Conservation (phyloP, 1,140 invertebrate species). For the Drosophila guanche region DNA sequence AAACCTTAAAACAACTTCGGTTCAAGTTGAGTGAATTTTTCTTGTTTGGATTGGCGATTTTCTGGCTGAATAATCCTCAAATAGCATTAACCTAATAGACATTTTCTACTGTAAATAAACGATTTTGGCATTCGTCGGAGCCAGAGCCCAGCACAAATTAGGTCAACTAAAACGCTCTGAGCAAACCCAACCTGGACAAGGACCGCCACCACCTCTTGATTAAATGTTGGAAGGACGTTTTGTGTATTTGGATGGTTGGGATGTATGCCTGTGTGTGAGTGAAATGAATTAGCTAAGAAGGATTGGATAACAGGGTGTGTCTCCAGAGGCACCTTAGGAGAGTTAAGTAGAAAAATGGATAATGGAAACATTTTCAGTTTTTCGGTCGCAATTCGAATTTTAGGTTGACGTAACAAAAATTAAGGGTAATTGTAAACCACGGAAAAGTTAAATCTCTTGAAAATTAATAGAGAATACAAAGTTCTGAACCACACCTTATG, state of each 20-base stretch:
- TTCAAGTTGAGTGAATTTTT: constrained; percentile 15
- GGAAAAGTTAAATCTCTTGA: too few relatives aligned
- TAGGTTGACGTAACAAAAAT: constrained; percentile 30
- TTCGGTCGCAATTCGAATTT: constrained; percentile 22
- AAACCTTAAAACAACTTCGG: constrained; percentile 26
- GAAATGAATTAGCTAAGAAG: constrained; percentile 17
- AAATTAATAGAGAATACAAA: too few relatives aligned
- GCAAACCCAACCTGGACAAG: constrained; percentile 35
- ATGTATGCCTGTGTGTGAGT: constrained; percentile 7
- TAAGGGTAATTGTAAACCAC: not conserved
- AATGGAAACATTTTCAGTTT: constrained; percentile 33
- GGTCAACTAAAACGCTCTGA: constrained; percentile 52
- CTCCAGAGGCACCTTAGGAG: not conserved
- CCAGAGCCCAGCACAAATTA: constrained; percentile 22
- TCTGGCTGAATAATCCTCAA: constrained; percentile 54
- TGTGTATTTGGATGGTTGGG: not conserved
- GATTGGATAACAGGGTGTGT: constrained; percentile 26
- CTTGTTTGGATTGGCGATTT: constrained; percentile 52
- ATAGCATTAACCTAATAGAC: constrained; percentile 59
- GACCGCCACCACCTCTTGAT: constrained; percentile 34
- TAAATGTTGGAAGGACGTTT: constrained; percentile 25
- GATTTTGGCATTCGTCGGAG: constrained; percentile 34
- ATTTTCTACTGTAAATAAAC: constrained; percentile 58
- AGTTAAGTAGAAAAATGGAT: constrained; percentile 22
- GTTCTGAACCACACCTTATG: too few relatives aligned